Conservation (phyloP, 2,888 invertebrate species). For the Clivina fossor region DNA sequence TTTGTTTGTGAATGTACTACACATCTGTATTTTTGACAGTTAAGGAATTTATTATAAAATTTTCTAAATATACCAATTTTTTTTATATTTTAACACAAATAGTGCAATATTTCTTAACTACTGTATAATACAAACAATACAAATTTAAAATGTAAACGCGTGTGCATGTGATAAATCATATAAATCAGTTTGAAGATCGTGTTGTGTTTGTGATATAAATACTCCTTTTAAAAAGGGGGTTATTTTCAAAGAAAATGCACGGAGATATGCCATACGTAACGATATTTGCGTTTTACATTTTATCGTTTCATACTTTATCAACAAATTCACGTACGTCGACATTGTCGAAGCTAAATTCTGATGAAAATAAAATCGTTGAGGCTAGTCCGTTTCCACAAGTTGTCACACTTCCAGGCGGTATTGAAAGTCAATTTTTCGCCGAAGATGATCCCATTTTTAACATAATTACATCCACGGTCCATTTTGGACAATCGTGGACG, state of each 20-base stretch:
- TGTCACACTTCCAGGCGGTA: slow-evolving; percentile 46
- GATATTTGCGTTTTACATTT: slow-evolving; percentile 68
- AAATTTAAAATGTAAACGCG: slow-evolving; percentile 7
- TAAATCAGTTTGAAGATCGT: neutral
- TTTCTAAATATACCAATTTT: neutral
- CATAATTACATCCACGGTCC: slow-evolving; percentile 73
- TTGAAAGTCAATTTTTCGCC: slow-evolving; percentile 47
- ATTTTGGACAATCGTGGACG: slow-evolving; percentile 67
- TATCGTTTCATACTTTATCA: slow-evolving; percentile 69
- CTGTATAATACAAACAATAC: neutral
- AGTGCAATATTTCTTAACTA: neutral
- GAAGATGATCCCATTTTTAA: slow-evolving; percentile 73
- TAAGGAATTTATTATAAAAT: slow-evolving; percentile 7
- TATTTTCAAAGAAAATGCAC: slow-evolving; percentile 51
- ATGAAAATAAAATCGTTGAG: slow-evolving; percentile 74
- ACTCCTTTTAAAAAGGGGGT: slow-evolving; percentile 22
- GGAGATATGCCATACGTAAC: slow-evolving; percentile 61
- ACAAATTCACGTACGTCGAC: slow-evolving; percentile 82
- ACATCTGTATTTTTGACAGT: slow-evolving; percentile 10
- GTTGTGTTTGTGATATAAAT: neutral
- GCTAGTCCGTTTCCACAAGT: slow-evolving; percentile 61
- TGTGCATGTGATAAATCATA: no score
- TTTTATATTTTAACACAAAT: neutral
- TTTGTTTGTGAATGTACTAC: neutral
- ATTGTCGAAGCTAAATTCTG: slow-evolving; percentile 78